Base-by-base conservation (phyloP, 2,888 invertebrate species). In the Pollenia amentaria region DNA sequence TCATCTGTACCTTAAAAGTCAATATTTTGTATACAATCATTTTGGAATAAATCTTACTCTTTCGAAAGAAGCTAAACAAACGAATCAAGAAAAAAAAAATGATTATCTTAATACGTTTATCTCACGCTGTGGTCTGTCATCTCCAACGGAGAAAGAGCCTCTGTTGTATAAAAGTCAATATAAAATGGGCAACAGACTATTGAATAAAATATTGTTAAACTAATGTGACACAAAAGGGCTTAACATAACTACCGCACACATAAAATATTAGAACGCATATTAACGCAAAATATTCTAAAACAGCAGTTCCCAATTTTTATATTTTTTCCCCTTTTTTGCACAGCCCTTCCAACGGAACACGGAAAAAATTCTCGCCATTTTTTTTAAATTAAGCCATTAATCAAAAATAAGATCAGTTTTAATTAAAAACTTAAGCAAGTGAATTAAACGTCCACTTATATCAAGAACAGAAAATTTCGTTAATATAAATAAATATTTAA, bases 41-140 rank as follows among this genome's bases (percentile, higher is more conserved):
- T 72, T 57, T 11, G 4, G n/a, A 18, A 14, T 29, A 21, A 7
- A 12, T 44, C 18, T 44, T 16, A 8, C 12, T 65, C 65, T 16
- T 16, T 40, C 6, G 9, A 29, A 77, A 55, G 44, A 21, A 9
- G 9, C 53, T 53, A 44, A 42, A 29, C 10, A 38, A 16, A 48
- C 44, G 44, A 46, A 29, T 53, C 9, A 10, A 16, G 38, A 29
- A 29, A 29, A 6, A 38, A n/a, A 48, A 67, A 44, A n/a, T 69
- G n/a, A 69, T 38, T 16, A 55, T 64, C 1, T 53, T 64, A 64
- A 76, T 67, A 46, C 48, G 48, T 62, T 42, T 48, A 12, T 29
- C 14, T 62, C 75, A 44, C 2, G 75, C 62, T 75, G 62, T 40
- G 40, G 51, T 76, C 53, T 76, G 53, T 64, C 64, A 76, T n/a